Evolutionary conservation across 2,113 vertebrate genomes (phyloP).

Genomic region (Podarcis muralis): DNA sequence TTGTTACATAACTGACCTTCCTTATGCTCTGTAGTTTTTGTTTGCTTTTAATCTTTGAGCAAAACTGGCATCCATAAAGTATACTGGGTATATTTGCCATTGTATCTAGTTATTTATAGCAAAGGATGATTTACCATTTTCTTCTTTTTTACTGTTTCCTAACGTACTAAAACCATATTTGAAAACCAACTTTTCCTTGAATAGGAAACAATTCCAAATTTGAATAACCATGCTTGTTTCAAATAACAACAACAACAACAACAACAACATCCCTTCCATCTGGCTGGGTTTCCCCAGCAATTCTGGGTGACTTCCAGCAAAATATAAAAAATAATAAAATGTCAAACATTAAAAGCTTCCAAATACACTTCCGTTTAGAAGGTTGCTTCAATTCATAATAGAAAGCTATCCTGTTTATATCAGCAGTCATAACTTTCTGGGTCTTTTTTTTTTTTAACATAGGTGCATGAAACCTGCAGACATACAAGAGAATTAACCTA

Average conservation of each 20-base stretch:
- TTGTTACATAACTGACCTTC: conserved; percentile 17
- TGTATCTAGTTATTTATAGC: conserved; percentile 21
- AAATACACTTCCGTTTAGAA: conserved; percentile 17
- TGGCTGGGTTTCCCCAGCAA: too few relatives aligned
- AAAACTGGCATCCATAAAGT: background rate
- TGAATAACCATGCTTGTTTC: conserved; percentile 25
- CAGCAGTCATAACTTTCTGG: too few relatives aligned
- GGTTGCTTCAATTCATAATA: conserved; percentile 32
- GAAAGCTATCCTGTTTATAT: conserved; percentile 27
- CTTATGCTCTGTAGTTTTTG: conserved; percentile 40
- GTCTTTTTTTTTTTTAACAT: too few relatives aligned
- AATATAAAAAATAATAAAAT: too few relatives aligned
- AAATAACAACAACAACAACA: too few relatives aligned
- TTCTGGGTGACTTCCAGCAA: too few relatives aligned
- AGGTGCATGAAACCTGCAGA: too few relatives aligned
- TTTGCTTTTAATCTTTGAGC: conserved; percentile 11
- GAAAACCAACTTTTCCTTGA: conserved; percentile 26
- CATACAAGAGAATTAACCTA: too few relatives aligned
- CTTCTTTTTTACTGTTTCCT: background rate
- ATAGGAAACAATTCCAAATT: conserved; percentile 46
- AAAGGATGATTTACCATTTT: background rate
- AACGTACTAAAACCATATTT: conserved; percentile 11
- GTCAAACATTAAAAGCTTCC: too few relatives aligned
- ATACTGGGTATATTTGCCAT: background rate
- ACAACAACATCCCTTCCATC: too few relatives aligned